These are phyloP conservation scores for Pocillopora damicornis DNA, from an alignment of 64 coral and sea anemone species.

Conservation along the genomic window DNA sequence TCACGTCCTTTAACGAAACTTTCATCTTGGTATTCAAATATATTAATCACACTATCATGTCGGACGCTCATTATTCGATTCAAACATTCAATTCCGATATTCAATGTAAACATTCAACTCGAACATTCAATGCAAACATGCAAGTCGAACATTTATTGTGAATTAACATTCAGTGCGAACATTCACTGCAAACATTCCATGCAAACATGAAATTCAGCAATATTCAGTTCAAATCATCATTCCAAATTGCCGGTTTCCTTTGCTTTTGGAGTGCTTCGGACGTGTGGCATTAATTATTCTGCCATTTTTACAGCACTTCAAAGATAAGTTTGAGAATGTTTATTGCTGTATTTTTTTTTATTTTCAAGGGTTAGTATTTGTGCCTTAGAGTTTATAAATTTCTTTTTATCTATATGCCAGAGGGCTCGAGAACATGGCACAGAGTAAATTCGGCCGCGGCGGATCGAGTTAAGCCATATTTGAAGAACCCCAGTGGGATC, in stretches of 20 bases:
- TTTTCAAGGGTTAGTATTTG: too few relatives aligned
- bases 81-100: not conserved
- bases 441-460: conserved; percentile 41
- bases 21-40: not conserved
- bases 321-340: not conserved
- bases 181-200: too few relatives aligned
- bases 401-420: conserved; percentile 30
- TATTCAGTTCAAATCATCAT: too few relatives aligned
- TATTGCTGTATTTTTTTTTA: not conserved
- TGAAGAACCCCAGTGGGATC: conserved; percentile 43
- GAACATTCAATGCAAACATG: not conserved
- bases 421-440: conserved; percentile 44
- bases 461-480: conserved; percentile 45
- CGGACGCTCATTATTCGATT: not conserved
- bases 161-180: too few relatives aligned
- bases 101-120: not conserved
- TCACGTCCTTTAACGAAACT: not conserved
- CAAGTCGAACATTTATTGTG: not conserved
- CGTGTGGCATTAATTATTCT: too few relatives aligned
- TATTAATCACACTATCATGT: not conserved
- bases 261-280: not conserved
- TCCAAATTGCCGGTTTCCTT: too few relatives aligned
- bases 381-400: conserved; percentile 14
- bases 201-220: too few relatives aligned
- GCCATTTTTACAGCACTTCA: too few relatives aligned